Evolutionary conservation across 2,888 invertebrate species (phyloP), one percentile per base, ranked within the genome.

Genomic region (Apoda limacodes): DNA sequence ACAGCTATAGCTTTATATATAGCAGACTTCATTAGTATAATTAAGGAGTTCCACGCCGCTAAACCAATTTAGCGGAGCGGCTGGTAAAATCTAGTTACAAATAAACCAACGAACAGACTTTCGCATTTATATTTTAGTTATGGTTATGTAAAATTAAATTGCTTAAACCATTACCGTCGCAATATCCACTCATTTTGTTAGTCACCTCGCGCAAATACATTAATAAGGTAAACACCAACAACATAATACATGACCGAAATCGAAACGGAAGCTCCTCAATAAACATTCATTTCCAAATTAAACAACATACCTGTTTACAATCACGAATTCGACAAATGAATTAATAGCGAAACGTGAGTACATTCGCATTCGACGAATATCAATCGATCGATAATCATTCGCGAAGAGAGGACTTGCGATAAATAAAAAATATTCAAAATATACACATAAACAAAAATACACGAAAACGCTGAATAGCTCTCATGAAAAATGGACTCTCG

Each of bases 401-500:
- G 47, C 53, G 52, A 55, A 45, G 58, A 58, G 55, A 50, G 57
- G 55, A 50, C 50, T 45, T 47, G 48, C 66, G 69, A 72, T 74
- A 76, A 75, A 76, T 70, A 75, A 76, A 72, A 61, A 67, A 49
- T 68, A 58, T 72, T 70, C 68, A 64, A 70, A 51, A 51, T 49
- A 74, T 68, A 76, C 61, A 70, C 61, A 64, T 70, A 65, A 42
- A 46, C 46, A 42, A 67, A n/a, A n/a, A 59, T 68, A 68, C 68
- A 67, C 71, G 71, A 71, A 76, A 72, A 74, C 76, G 64, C 68
- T 68, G 76, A 80, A 80, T 80, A 76, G 76, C 80, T 80, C 80
- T 80, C 71, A 76, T 80, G 80, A 80, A 80, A 80, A 80, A 80
- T 80, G 80, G 80, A 80, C 80, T 76, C 70, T 71, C 74, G 76